These are phyloP conservation scores for Eulemur albifrons DNA, from an alignment of 2,797 vertebrate genomes.

Conservation along the genomic window DNA sequence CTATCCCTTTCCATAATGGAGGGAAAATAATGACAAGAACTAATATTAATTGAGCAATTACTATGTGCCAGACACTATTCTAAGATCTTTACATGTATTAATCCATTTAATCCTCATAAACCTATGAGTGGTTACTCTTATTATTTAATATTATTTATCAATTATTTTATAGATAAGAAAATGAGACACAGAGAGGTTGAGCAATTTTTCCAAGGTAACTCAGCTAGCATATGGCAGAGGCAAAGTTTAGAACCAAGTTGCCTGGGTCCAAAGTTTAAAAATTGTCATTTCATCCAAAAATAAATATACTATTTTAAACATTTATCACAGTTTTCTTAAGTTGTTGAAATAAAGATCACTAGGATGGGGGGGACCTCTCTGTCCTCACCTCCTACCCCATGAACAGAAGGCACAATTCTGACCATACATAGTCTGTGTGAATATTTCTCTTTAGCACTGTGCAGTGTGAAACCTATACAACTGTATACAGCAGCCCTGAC, in stretches of 20 bases:
- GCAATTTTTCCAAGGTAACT: neutral
- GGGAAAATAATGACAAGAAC: neutral
- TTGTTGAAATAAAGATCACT: neutral
- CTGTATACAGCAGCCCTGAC: neutral
- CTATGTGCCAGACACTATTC: neutral
- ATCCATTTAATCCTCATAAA: neutral
- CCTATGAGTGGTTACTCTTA: neutral
- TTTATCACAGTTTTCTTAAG: neutral
- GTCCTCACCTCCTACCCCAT: neutral
- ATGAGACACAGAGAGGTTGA: neutral
- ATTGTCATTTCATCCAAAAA: neutral
- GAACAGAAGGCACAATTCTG: neutral
- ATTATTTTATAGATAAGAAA: conserved; percentile 1
- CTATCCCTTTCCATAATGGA: neutral
- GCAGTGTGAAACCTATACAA: neutral
- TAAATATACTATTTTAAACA: neutral
- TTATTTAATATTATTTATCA: neutral
- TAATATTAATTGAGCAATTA: neutral
- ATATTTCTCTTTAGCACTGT: neutral
- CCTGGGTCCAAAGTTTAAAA: neutral
- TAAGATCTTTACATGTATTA: neutral
- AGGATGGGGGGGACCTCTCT: neutral
- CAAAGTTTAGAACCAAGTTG: conserved; percentile 1
- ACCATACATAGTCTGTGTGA: neutral
- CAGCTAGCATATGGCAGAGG: neutral